Base-by-base conservation (phyloP, 2,888 invertebrate species). In the Melanotus villosus region DNA sequence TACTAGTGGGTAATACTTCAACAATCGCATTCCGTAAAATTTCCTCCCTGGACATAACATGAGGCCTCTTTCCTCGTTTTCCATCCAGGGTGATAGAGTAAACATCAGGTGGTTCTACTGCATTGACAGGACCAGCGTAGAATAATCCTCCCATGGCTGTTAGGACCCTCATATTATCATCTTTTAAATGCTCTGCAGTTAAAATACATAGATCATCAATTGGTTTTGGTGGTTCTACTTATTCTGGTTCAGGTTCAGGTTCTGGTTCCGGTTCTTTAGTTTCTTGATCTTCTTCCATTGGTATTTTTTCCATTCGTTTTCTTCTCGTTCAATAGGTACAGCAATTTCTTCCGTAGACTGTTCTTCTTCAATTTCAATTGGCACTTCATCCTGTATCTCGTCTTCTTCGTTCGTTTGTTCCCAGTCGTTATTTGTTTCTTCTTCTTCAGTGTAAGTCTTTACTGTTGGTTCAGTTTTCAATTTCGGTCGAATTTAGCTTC, bases 81-180 rank as follows among this genome's bases (percentile, higher is more conserved):
- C 96, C 96, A 81, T 97, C 96, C 76, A 97, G 85, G 0, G 94
- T 93, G 50, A 97, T 95, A 0, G 97, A 95, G 83, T 97, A 98
- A 19, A 98, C 92, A 84, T 97, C 97, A 0, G 97, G 97, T 0
- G 97, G 94, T 78, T 93, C 91, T 18, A 97, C 91, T 0, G 96
- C 95, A 78, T 93, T 94, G 75, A 98, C 87, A 75, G 91, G 90
- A 0, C 97, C 97, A n/a, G 97, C 97, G 81, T 97, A 97, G 83
- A 98, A 96, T 36, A 97, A 86, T 0, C 97, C 97, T 18, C 96
- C 96, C 90, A 94, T 94, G 10, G 95, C 93, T 18, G 95, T 94
- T n/a, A 97, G 87, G 16, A 97, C 95, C 65, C 96, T 87, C 30
- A 94, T 88, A 69, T 91, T 89, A 69, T 94, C 92, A 74, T 91